Conservation (phyloP, 2,797 vertebrate species). For the Brachyrhaphis roseni region DNA sequence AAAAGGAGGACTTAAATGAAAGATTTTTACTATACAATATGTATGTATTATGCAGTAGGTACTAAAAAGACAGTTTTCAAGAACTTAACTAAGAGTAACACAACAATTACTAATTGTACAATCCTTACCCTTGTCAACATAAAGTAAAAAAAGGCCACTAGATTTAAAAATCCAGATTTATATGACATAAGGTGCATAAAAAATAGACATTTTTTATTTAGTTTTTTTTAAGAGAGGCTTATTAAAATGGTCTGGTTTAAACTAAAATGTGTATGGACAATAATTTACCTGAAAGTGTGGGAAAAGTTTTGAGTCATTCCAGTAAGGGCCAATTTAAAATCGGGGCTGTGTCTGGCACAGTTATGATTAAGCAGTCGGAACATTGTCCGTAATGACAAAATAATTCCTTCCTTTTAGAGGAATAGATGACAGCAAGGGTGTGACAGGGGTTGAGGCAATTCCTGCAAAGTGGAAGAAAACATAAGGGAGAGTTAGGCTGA, state of each 20-base stretch:
- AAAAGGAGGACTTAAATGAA: not conserved
- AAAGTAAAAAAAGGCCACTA: not conserved
- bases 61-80: not conserved
- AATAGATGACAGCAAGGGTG: constrained; percentile 91
- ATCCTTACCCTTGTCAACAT: not conserved
- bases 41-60: not conserved
- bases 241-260: not conserved
- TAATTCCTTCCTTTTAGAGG: constrained; percentile 89
- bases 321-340: constrained; percentile 15
- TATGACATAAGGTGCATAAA: not conserved
- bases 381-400: constrained; percentile 91
- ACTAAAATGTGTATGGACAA: not conserved
- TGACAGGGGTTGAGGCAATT: constrained; percentile 89
- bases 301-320: not conserved
- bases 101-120: not conserved
- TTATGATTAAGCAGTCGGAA: constrained; percentile 44
- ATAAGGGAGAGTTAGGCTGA: not conserved
- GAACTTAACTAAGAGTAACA: not conserved
- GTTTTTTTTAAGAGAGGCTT: too few relatives aligned
- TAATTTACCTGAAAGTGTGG: not conserved
- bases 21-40: not conserved
- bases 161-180: not conserved
- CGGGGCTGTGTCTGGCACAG: constrained; percentile 53
- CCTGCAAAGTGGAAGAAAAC: constrained; percentile 76
- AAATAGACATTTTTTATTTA: too few relatives aligned